Evolutionary conservation across 1,140 invertebrate species (phyloP).

Genomic region (Xylocopa sonorina): DNA sequence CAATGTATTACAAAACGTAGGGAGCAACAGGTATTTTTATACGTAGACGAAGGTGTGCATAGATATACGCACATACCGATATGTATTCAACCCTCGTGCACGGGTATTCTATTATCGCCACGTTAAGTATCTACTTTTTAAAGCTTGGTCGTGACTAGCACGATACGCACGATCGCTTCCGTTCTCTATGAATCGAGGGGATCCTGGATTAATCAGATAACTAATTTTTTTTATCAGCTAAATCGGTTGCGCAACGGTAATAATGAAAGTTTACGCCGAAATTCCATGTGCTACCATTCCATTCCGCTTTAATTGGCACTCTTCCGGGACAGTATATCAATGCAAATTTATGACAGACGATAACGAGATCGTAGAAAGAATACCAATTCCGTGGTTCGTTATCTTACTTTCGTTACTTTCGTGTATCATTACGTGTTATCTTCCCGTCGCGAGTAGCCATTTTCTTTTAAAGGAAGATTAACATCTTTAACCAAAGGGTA

Average conservation of each 20-base stretch:
- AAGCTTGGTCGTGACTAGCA: conserved; percentile 9
- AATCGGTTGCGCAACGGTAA: not conserved
- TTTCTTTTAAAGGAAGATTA: not conserved
- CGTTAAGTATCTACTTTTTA: conserved; percentile 2
- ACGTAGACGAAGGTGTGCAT: not conserved
- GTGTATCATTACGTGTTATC: conserved; percentile 16
- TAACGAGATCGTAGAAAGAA: conserved; percentile 3
- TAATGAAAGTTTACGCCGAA: not conserved
- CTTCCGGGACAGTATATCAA: not conserved
- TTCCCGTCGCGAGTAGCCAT: not conserved
- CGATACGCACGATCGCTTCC: conserved; percentile 28
- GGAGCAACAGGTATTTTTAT: not conserved
- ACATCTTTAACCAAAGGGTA: not conserved
- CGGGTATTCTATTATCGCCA: conserved; percentile 15
- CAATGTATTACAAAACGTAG: not conserved
- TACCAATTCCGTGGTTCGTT: conserved; percentile 1
- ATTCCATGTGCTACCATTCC: not conserved
- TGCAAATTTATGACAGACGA: conserved; percentile 10
- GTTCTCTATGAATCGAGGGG: not conserved
- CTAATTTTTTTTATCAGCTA: not conserved
- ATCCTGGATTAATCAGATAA: not conserved
- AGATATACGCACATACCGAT: not conserved
- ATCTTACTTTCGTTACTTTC: not conserved
- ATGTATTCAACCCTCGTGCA: not conserved
- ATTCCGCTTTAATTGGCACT: not conserved